Evolutionary conservation across 1,140 invertebrate genomes (phyloP), one percentile per base, ranked within the genome.

Genomic region (Littorina saxatilis): DNA sequence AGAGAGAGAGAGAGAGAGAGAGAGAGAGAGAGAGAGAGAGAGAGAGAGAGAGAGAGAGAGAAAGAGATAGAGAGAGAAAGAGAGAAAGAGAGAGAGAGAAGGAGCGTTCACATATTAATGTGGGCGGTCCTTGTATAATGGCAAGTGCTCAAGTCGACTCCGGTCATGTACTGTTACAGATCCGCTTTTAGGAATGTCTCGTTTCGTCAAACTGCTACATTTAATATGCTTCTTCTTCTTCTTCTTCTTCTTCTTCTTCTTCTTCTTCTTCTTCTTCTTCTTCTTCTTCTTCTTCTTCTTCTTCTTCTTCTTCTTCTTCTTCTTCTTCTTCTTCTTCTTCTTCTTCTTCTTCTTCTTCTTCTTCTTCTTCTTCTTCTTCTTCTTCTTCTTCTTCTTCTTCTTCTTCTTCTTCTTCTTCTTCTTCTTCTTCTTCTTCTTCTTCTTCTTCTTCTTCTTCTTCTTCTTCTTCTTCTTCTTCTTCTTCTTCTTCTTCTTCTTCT

Each of bases 371-470:
- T 68, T 35, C 63, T 68, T 68, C 63, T 68, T 68, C 63, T 68
- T 68, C 63, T 68, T 68, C 63, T 68, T 68, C 63, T 68, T 68
- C 63, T 68, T 68, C 63, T 68, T 68, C 63, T 68, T 68, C 63
- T 68, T 68, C 63, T 13, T 68, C 63, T 35, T 68, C 35, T 68
- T 27, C n/a, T 27, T 68, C 35, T 68, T 27, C n/a, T 27, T 68
- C 35, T 68, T 27, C n/a, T 27, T 68, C 35, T 68, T 27, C n/a
- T 27, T 68, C 35, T 68, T 27, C n/a, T 27, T 68, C 35, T 68
- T 27, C n/a, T 27, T 68, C 35, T 68, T 27, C n/a, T 27, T 68
- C 35, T 68, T 27, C n/a, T 27, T 68, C 35, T 68, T 27, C n/a
- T 27, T 68, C 35, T 68, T 27, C n/a, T 27, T 68, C 35, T 68